Conservation (phyloP, 2,888 invertebrate genomes). For the Rambutsinella grinnellia region DNA sequence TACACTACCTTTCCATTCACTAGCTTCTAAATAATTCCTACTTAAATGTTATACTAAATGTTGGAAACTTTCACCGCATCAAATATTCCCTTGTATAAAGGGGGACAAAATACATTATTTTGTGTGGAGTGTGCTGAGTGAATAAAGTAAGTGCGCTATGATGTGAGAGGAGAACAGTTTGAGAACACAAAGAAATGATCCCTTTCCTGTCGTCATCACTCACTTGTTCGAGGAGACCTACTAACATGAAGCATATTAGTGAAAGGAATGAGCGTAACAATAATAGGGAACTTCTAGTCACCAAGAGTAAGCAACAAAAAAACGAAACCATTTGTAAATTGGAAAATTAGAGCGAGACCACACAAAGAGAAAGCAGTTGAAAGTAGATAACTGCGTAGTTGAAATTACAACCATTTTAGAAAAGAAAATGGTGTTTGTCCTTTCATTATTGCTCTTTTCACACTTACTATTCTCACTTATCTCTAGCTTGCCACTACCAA, state of each 20-base stretch:
- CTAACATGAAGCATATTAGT: slow-evolving; percentile 43
- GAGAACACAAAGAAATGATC: slow-evolving; percentile 43
- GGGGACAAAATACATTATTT: neutral
- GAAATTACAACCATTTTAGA: neutral
- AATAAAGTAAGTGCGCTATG: neutral
- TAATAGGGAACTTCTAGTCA: slow-evolving; percentile 39
- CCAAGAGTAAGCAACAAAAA: slow-evolving; percentile 47
- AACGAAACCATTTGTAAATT: no score
- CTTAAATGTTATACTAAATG: neutral
- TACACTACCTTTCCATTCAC: neutral
- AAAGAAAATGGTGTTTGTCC: neutral
- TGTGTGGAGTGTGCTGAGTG: neutral
- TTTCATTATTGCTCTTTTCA: no score
- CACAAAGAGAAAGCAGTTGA: neutral
- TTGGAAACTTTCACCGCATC: neutral
- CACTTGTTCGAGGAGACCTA: slow-evolving; percentile 47
- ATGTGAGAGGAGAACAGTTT: slow-evolving; percentile 1
- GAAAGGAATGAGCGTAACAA: slow-evolving; percentile 41
- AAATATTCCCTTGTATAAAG: no score
- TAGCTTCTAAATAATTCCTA: neutral
- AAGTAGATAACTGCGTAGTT: neutral
- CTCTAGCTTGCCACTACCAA: no score
- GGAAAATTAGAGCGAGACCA: neutral
- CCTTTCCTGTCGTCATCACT: slow-evolving; percentile 54
- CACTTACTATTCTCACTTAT: no score